Conservation (phyloP, 2,797 vertebrate genomes). For the Halcyon leucocephala region DNA sequence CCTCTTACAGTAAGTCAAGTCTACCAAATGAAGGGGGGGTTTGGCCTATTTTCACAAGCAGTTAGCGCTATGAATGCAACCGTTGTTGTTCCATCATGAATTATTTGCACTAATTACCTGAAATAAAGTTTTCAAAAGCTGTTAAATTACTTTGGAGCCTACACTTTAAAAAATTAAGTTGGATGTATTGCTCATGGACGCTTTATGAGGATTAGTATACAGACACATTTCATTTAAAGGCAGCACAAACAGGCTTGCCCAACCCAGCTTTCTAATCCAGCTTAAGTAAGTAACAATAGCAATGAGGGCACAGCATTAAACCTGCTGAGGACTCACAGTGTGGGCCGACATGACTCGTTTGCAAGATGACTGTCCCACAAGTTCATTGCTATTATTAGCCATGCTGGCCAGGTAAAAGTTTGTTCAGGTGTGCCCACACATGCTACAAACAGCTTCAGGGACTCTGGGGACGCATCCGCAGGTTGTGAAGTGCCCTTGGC, state of each 20-base stretch:
- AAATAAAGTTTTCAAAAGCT: slow-evolving; percentile 44
- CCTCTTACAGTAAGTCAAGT: not conserved
- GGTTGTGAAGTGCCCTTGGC: not conserved
- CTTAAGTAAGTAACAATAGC: slow-evolving; percentile 55
- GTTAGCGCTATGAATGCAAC: not conserved
- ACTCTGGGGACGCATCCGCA: not conserved
- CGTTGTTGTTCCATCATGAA: slow-evolving; percentile 1
- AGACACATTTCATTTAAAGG: slow-evolving; percentile 37
- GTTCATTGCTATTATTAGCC: slow-evolving; percentile 46
- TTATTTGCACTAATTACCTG: slow-evolving; percentile 48
- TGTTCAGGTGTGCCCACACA: not conserved
- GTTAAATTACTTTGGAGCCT: slow-evolving; percentile 22
- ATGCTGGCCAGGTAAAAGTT: not conserved
- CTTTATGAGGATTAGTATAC: slow-evolving; percentile 25
- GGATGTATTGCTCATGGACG: not conserved
- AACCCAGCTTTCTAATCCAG: slow-evolving; percentile 48
- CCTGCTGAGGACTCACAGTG: not conserved
- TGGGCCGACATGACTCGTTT: not conserved
- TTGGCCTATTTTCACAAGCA: slow-evolving; percentile 26
- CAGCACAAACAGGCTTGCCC: slow-evolving; percentile 36
- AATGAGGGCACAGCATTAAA: slow-evolving; percentile 19
- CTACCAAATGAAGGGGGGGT: not conserved
- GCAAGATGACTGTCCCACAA: not conserved
- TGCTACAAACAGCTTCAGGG: not conserved
- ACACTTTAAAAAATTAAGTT: not conserved